Conservation (phyloP, 1,140 invertebrate species). For the Glomeris maerens region DNA sequence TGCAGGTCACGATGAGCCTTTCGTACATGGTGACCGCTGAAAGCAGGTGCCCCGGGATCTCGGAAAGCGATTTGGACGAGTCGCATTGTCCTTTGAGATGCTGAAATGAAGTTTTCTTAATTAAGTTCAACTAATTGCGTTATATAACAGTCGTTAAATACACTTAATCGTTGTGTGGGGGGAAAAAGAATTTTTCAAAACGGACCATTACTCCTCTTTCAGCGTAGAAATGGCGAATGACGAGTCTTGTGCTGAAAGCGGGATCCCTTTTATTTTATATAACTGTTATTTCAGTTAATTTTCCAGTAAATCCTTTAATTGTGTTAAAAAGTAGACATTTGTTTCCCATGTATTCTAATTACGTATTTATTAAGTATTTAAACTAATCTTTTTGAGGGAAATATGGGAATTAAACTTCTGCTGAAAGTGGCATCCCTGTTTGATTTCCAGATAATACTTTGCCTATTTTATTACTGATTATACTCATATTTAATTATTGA, state of each 20-base stretch:
- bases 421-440: neutral
- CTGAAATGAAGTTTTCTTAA: conserved; percentile 4
- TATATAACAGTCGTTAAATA: neutral
- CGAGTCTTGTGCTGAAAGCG: neutral
- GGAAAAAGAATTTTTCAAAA: neutral
- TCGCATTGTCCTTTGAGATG: conserved; percentile 2
- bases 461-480: neutral
- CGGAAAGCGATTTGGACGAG: neutral
- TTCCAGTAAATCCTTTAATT: neutral
- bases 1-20: conserved; percentile 1
- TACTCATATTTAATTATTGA: neutral
- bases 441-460: neutral
- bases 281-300: neutral
- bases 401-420: no score
- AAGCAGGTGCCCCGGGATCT: neutral
- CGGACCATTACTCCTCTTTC: neutral
- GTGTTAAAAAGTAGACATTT: neutral
- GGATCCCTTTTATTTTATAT: neutral
- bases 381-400: no score
- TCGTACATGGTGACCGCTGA: conserved; percentile 7
- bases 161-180: neutral
- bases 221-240: neutral
- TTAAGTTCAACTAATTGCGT: neutral
- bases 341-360: no score
- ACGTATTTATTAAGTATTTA: no score